A percentile compares a stretch with the other conserved stretches of the same genome.
These are phyloP conservation scores for Onychomys leucogaster DNA, from an alignment of 2,797 vertebrate genomes.

Conservation along the genomic window DNA sequence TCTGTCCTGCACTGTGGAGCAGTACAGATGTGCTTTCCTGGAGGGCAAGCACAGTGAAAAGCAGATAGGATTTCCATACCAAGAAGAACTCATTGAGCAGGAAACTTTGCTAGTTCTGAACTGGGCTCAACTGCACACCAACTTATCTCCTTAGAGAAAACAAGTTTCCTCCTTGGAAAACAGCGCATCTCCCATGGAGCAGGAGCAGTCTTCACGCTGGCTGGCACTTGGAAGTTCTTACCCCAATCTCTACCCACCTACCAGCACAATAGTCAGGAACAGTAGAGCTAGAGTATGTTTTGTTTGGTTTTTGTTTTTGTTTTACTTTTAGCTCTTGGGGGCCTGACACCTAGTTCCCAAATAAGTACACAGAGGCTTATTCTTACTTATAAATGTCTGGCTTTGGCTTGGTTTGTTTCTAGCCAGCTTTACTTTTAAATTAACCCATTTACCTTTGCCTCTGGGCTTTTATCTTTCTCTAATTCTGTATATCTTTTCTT, in stretches of 20 bases:
- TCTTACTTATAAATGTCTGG: neutral
- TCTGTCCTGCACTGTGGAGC: slow-evolving; percentile 1
- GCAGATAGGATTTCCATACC: slow-evolving; percentile 41
- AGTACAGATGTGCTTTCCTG: neutral
- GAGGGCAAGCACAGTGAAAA: slow-evolving; percentile 7
- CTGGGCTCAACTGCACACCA: neutral
- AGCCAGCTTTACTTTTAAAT: neutral
- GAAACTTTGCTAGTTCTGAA: slow-evolving; percentile 51
- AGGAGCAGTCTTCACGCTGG: slow-evolving; percentile 52
- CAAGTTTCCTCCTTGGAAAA: slow-evolving; percentile 56
- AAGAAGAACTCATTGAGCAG: slow-evolving; percentile 34
- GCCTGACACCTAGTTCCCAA: neutral
- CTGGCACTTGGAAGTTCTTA: slow-evolving; percentile 45
- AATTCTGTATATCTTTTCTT: neutral
- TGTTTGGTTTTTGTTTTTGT: too few relatives aligned
- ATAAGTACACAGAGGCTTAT: neutral
- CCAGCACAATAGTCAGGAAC: slow-evolving; percentile 42
- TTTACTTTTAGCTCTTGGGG: neutral
- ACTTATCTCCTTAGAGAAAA: slow-evolving; percentile 28
- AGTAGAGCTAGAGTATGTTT: slow-evolving; percentile 52
- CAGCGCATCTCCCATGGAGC: neutral
- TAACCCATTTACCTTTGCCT: neutral
- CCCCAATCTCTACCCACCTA: neutral
- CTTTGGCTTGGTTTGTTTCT: neutral
- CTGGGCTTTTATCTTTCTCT: neutral